phyloP scores from a whole-genome alignment of 2,888 invertebrate genomes.

The Agonopterix heracliana region DNA sequence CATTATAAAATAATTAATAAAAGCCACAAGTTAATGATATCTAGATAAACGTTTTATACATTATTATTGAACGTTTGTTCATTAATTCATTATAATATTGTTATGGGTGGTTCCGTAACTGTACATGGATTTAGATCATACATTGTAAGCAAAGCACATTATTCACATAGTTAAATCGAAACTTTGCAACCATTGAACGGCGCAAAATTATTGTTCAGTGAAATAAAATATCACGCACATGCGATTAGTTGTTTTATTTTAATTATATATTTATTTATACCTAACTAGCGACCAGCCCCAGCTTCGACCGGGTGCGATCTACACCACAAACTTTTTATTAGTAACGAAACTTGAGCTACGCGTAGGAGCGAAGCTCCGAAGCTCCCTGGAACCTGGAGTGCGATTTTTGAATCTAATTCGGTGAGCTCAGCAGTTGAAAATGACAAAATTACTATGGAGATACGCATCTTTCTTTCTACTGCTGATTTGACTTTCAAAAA shows the following conservation, averaged over 20 bases:
- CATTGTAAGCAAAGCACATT: constrained; percentile 58
- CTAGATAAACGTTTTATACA: constrained; percentile 58
- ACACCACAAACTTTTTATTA: not conserved
- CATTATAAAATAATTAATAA: constrained; percentile 6
- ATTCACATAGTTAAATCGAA: constrained; percentile 61
- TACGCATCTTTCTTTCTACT: not conserved
- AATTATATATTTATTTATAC: not conserved
- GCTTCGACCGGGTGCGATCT: not conserved
- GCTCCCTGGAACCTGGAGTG: not conserved
- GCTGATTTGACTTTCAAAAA: no score
- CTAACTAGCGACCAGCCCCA: no score
- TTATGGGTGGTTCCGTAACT: constrained; percentile 15
- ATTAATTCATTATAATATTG: constrained; percentile 29
- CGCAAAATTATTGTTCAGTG: constrained; percentile 63
- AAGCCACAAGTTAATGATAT: constrained; percentile 42
- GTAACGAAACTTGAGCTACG: not conserved
- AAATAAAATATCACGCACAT: constrained; percentile 74
- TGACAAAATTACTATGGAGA: not conserved
- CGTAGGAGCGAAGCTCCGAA: not conserved
- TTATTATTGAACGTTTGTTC: constrained; percentile 50
- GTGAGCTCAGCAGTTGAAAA: not conserved
- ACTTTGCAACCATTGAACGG: constrained; percentile 58
- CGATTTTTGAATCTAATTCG: no score
- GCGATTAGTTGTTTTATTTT: constrained; percentile 46
- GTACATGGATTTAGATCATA: constrained; percentile 43